These are phyloP conservation scores for Dryadula phaetusa DNA, from an alignment of 2,888 invertebrate genomes.

Conservation along the genomic window DNA sequence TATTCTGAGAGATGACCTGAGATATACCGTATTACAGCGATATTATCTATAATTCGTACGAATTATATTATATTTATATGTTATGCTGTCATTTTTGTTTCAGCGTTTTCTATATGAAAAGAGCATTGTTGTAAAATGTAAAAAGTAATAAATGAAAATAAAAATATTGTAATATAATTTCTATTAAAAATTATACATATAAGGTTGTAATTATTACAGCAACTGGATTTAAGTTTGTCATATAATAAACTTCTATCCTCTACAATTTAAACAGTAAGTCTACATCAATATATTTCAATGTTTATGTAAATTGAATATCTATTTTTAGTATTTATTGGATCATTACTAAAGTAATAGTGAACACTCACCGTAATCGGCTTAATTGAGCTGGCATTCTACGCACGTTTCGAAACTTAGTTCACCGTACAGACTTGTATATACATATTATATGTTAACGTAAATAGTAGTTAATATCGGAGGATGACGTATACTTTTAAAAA, in stretches of 20 bases:
- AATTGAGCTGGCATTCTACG: conserved; percentile 16
- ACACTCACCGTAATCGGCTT: not conserved
- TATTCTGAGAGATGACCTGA: conserved; percentile 25
- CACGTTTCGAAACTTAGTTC: conserved; percentile 13
- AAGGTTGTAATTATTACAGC: too few species aligned
- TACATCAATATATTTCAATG: not conserved
- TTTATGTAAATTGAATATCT: not conserved
- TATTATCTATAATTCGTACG: not conserved
- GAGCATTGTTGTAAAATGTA: not conserved
- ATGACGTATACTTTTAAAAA: not conserved
- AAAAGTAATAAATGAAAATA: too few species aligned
- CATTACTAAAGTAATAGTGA: conserved; percentile 10
- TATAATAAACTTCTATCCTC: too few species aligned
- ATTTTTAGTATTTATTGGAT: not conserved
- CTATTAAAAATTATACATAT: too few species aligned
- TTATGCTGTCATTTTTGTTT: not conserved
- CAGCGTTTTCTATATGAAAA: not conserved
- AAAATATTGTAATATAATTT: too few species aligned
- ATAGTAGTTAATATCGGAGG: not conserved
- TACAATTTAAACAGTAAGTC: too few species aligned
- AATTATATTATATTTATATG: not conserved
- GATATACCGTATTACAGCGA: conserved; percentile 3
- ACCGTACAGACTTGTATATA: not conserved
- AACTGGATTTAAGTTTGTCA: too few species aligned
- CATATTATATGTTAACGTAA: not conserved